Evolutionary conservation across 37 sponge, comb jelly and placozoan species (phyloP).

Genomic region (Dysidea cf. avara): DNA sequence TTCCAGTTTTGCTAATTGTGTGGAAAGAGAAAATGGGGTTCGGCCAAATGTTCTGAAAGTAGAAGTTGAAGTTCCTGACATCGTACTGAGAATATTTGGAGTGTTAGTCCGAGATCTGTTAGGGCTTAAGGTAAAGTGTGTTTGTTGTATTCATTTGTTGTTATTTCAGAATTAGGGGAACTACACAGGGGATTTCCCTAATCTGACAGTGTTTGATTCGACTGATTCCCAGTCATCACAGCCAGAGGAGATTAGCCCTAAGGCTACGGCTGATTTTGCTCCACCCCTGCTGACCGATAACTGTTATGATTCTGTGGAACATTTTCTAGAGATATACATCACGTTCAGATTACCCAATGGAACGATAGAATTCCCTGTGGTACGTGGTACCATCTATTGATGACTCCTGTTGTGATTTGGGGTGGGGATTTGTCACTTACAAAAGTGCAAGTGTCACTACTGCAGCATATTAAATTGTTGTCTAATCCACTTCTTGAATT

Average conservation of each 20-base stretch:
- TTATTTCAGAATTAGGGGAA: conserved; percentile 47
- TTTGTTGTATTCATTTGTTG: neutral
- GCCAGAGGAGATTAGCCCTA: neutral
- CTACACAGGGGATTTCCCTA: conserved; percentile 64
- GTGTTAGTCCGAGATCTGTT: conserved; percentile 57
- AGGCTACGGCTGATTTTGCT: conserved; percentile 3
- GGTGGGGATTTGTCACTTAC: too few species aligned
- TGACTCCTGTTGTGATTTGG: too few species aligned
- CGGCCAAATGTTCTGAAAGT: conserved; percentile 41
- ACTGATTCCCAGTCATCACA: neutral
- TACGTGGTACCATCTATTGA: too few species aligned
- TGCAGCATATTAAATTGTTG: too few species aligned
- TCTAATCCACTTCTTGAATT: too few species aligned
- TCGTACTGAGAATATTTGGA: conserved; percentile 61
- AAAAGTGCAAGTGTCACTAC: too few species aligned
- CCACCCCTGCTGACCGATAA: conserved; percentile 13
- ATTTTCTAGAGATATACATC: conserved; percentile 47
- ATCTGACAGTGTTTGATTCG: conserved; percentile 46
- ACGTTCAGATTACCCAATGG: conserved; percentile 50
- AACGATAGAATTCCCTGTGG: conserved; percentile 74
- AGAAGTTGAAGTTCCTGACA: conserved; percentile 38
- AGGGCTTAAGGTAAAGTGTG: conserved; percentile 41
- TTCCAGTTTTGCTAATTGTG: conserved; percentile 28
- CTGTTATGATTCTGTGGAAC: conserved; percentile 6
- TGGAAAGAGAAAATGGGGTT: neutral